Percentiles rank a stretch among this genome's conserved stretches.
Conservation (phyloP, 2,888 invertebrate genomes). For the Drosophila ezoana region DNA sequence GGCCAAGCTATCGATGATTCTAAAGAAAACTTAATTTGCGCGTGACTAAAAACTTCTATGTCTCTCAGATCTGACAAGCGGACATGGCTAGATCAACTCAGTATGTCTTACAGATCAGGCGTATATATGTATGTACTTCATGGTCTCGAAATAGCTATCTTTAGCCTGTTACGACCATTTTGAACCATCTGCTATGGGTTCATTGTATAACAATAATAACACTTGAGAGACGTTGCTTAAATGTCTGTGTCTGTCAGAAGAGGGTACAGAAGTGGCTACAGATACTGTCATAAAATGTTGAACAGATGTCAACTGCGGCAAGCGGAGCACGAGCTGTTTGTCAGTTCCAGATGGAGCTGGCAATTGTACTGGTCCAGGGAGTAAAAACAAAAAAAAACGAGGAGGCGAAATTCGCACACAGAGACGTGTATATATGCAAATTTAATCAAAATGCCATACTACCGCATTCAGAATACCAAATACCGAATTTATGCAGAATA, state of each 20-base stretch:
- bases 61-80: too few relatives aligned
- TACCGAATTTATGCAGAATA: neutral
- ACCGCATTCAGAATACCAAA: constrained; percentile 1
- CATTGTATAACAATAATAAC: neutral
- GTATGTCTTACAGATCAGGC: too few relatives aligned
- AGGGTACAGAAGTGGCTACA: neutral
- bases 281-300: constrained; percentile 15
- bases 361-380: constrained; percentile 10
- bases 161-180: too few relatives aligned
- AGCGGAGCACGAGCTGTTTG: constrained; percentile 1
- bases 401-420: constrained; percentile 24
- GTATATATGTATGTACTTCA: too few relatives aligned
- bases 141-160: too few relatives aligned
- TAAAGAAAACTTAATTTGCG: too few relatives aligned
- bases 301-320: constrained; percentile 17
- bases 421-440: constrained; percentile 22
- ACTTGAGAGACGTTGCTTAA: too few relatives aligned
- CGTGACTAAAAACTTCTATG: too few relatives aligned
- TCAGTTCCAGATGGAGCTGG: neutral
- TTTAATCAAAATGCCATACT: constrained; percentile 26
- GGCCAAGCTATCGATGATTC: too few relatives aligned
- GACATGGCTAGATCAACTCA: too few relatives aligned
- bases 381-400: neutral
- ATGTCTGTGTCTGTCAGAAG: too few relatives aligned
- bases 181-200: too few relatives aligned